Base-by-base conservation (phyloP, 2,888 invertebrate species). In the Acronicta alni region DNA sequence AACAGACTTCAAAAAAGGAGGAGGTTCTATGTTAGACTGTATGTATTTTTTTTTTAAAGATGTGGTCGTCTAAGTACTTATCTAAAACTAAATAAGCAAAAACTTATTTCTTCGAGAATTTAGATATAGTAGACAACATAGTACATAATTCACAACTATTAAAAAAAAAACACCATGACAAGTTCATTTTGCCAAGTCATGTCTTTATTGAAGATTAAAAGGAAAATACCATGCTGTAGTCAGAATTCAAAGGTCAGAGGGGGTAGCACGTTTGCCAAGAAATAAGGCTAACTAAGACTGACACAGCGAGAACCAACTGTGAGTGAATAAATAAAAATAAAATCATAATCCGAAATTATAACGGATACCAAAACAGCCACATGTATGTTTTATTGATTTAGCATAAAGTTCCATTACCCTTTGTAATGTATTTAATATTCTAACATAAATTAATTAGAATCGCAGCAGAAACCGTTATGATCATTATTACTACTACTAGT, bases 111-210 rank as follows among this genome's bases (percentile, higher is more conserved):
- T 26, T 2, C 4, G 7, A 7, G 4, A 23, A 7, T 23, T 7
- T 23, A 7, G 7, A 23, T 23, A 23, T 7, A 2, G 20, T 23
- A 23, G 23, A 23, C 7, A 5, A 23, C 23, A 23, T 8, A 9
- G 9, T 26, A 10, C 30, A 30, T 30, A 30, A 30, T 30, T 2
- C 30, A 12, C 10, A 3, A 30, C 30, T 30, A 1, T 43, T 9
- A 35, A 26, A 53, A 35, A 26, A 53, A 60, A 53, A 38, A 55
- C 46, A 68, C 55, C 53, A 67, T 72, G 73, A 72, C 68, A 12
- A 61, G 53, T 37, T 55, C 9, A 35, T 56, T 60, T 61, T 39
- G 73, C 37, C 17, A 44, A 67, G 55, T 68, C 68, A 68, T 56
- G 42, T 41, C 12, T 30, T 44, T 8, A 10, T 26, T 30, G 3